Evolutionary conservation across 2,113 vertebrate genomes (phyloP), one percentile per base, ranked within the genome.

Genomic region (Nycticorax nycticorax): DNA sequence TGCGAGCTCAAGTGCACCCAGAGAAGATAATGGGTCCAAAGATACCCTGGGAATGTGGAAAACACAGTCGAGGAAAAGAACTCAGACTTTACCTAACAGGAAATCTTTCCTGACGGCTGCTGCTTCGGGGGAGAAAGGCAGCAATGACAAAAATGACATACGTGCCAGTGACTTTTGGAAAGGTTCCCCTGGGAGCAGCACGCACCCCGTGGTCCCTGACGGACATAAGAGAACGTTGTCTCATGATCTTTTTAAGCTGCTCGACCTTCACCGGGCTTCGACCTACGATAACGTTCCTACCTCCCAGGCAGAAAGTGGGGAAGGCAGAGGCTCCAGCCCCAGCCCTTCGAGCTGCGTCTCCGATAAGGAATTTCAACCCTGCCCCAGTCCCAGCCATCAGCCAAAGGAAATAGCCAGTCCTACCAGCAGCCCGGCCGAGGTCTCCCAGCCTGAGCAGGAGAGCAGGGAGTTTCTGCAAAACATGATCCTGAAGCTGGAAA

Each of bases 71-170:
- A 98, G 99, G 77, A 99, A 99, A 93, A 98, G 99, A 93, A 99
- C 99, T 11, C 99, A 99, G 95, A 99, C 99, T 1, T 96, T 99
- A 13, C 99, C 99, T 4, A 98, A 97, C 80, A 97, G 98, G 82
- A 99, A 97, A 85, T 98, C 98, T 57, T 75, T 93, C 56, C 83
- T 97, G 89, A 96, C 97, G 0, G 89, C 96, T 20, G 95, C 96
- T 59, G 3, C 98, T 35, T 19, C 45, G 3, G 96, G 82, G 88
- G 43, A 97, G n/a, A 83, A 73, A 39, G 57, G 93, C 89, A 76
- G 85, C 85, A 91, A 15, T 12, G 91, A 80, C 37, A 97, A 84
- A 88, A 59, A 14, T 1, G 94, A 97, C 8, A 64, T 97, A 50
- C 97, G 97, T 28, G 68, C 41, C 68, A 62, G 83, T 14, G 98